Percentiles rank a stretch among this genome's conserved stretches.
These are phyloP conservation scores for Hyles euphorbiae DNA, from an alignment of 1,140 invertebrate genomes.

Conservation along the genomic window DNA sequence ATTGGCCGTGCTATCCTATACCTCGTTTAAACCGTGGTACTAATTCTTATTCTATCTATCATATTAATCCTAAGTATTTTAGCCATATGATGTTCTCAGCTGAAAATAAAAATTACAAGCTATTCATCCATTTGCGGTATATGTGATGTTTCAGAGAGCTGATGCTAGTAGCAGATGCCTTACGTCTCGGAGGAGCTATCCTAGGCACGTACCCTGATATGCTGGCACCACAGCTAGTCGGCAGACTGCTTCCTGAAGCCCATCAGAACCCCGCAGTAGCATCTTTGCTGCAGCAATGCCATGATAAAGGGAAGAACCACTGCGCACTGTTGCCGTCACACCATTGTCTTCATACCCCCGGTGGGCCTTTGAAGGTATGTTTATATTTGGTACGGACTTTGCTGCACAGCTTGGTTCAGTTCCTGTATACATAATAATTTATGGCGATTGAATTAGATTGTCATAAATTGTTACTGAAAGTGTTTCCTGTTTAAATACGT, in stretches of 20 bases:
- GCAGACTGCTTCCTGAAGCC: slow-evolving; percentile 94
- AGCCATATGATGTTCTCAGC: no score
- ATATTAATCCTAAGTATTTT: no score
- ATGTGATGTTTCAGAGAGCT: slow-evolving; percentile 81
- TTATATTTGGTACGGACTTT: neutral
- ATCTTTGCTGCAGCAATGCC: slow-evolving; percentile 92
- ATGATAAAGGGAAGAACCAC: slow-evolving; percentile 88
- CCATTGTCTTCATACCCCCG: slow-evolving; percentile 97
- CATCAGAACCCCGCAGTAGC: slow-evolving; percentile 87
- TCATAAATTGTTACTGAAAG: neutral
- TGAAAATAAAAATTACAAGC: no score
- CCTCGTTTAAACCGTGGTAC: no score
- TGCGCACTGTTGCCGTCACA: slow-evolving; percentile 94
- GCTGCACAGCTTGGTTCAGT: no score
- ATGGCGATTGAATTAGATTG: no score
- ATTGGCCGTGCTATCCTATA: no score
- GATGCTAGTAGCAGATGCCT: slow-evolving; percentile 94
- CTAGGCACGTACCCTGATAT: slow-evolving; percentile 95
- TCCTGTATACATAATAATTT: no score
- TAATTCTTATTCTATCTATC: no score
- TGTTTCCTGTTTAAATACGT: neutral
- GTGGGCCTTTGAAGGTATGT: slow-evolving; percentile 93
- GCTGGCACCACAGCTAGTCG: slow-evolving; percentile 95
- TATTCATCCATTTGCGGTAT: no score
- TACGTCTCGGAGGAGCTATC: slow-evolving; percentile 93